Evolutionary conservation across 1,140 invertebrate species (phyloP), one percentile per base, ranked within the genome.

Genomic region (Saccostrea echinata): DNA sequence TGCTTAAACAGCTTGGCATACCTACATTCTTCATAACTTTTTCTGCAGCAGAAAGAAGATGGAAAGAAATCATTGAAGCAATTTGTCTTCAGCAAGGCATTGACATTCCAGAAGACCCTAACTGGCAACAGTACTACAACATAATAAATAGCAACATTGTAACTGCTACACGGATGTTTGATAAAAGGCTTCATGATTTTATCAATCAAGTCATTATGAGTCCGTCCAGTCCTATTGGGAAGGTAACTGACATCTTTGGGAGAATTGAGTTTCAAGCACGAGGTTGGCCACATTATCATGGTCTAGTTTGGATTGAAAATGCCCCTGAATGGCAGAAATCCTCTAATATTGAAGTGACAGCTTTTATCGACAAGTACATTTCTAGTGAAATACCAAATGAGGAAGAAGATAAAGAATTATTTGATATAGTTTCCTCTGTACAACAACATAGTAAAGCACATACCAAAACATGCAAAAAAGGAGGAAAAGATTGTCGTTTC

Each of bases 251-350:
- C 88, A 88, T 84, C 30, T 90, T 90, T 88, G 92, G 90, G 84
- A 89, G 93, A 68, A 93, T 95, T 85, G 94, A 95, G 89, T 95
- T 94, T 90, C 94, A 95, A 88, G 93, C 95, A 85, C 91, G 94
- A 53, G 95, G 95, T 21, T 93, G 90, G 86, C 94, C 95, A 33
- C 95, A 95, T 91, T 71, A 94, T 21, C 94, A 95, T 86, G 90
- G 93, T 30, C 89, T 95, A 2, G 57, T 94, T 24, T 95, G 94
- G 94, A 85, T 95, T 11, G 88, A 94, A 89, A 90, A 93, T 91
- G 85, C 91, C 71, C 94, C 94, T 57, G 76, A 68, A 61, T 93
- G 84, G 64, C n/a, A 57, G 52, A 43, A 90, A 85, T 24, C 12
- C 33, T n/a, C 27, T 12, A 21, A 82, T 68, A 52, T 21, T 27